phyloP scores from a whole-genome alignment of 2,888 invertebrate genomes.

The Enchytraeus crypticus region DNA sequence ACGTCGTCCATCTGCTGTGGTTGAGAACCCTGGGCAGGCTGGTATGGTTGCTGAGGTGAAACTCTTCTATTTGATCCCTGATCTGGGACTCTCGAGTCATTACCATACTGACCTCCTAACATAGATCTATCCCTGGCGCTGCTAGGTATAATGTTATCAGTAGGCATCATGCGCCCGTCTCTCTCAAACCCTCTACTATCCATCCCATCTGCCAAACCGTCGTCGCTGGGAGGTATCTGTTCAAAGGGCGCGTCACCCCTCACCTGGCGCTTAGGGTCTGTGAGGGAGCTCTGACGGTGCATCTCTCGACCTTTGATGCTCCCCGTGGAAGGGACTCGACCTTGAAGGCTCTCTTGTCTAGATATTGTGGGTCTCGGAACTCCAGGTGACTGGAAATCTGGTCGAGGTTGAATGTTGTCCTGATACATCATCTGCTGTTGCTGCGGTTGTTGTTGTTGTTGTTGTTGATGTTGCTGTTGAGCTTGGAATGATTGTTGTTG shows the following conservation, averaged over 20 bases:
- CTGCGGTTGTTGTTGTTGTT: neutral
- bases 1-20: neutral
- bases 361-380: neutral
- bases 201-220: neutral
- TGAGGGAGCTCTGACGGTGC: slow-evolving; percentile 12
- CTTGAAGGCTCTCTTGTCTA: slow-evolving; percentile 2
- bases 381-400: neutral
- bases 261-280: neutral
- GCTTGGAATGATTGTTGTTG: too few relatives aligned
- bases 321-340: neutral
- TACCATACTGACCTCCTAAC: neutral
- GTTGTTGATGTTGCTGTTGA: too few relatives aligned
- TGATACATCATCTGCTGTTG: neutral
- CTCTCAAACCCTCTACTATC: neutral
- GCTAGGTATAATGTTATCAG: too few relatives aligned
- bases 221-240: neutral
- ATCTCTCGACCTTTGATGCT: slow-evolving; percentile 9
- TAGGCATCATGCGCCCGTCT: neutral
- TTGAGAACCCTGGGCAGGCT: neutral
- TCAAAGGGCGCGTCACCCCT: neutral
- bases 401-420: too few relatives aligned
- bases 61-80: neutral
- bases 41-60: too few relatives aligned
- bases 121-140: neutral
- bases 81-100: neutral